A percentile compares a stretch with the other conserved stretches of the same genome.
Evolutionary conservation across 1,140 invertebrate genomes (phyloP).

Genomic region (Bathynomus jamesi): DNA sequence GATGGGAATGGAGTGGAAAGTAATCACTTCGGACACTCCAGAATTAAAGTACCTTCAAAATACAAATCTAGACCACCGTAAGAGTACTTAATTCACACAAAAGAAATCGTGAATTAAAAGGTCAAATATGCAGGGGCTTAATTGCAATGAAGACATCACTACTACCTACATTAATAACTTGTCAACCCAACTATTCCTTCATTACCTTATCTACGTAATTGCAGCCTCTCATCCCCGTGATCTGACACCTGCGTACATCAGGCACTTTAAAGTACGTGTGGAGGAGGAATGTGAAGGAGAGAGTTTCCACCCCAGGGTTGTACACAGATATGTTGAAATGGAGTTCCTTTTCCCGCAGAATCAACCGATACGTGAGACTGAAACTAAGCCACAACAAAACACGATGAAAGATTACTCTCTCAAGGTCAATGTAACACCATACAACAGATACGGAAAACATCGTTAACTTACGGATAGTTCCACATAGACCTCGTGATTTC

Average conservation of each 20-base stretch:
- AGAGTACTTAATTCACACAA: no score
- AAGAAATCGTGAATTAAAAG: no score
- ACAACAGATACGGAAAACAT: background rate
- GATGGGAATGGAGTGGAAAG: no score
- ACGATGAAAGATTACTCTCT: background rate
- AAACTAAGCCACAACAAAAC: slow-evolving; percentile 32
- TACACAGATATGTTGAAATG: slow-evolving; percentile 86
- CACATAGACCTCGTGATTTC: slow-evolving; percentile 88
- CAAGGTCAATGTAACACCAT: background rate
- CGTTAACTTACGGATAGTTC: slow-evolving; percentile 68
- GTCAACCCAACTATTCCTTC: no score
- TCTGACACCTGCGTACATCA: slow-evolving; percentile 79
- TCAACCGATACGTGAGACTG: slow-evolving; percentile 61
- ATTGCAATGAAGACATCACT: no score
- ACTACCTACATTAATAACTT: no score
- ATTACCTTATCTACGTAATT: slow-evolving; percentile 86
- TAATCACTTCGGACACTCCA: no score
- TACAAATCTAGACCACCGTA: no score
- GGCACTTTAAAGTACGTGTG: slow-evolving; percentile 94
- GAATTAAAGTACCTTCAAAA: no score
- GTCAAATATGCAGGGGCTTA: no score
- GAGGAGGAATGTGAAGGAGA: slow-evolving; percentile 84
- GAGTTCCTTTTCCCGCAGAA: slow-evolving; percentile 78
- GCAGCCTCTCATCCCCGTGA: slow-evolving; percentile 81
- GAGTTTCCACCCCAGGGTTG: slow-evolving; percentile 65